A percentile compares a stretch with the other conserved stretches of the same genome.
Evolutionary conservation across 2,113 vertebrate species (phyloP).

Genomic region (Asarcornis scutulata): DNA sequence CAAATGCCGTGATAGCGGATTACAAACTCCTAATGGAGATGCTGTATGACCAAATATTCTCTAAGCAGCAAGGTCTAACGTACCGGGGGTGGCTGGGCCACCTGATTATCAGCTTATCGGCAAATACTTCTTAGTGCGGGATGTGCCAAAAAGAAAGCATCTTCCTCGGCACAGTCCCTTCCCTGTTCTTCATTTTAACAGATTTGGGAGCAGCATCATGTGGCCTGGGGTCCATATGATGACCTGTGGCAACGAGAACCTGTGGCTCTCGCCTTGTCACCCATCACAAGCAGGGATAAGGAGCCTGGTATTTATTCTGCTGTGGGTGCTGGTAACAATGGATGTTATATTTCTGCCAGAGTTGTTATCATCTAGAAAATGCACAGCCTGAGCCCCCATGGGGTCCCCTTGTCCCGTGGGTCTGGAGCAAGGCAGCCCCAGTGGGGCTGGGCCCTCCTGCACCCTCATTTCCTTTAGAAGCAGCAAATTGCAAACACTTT

Average conservation of each 20-base stretch:
- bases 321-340: background rate
- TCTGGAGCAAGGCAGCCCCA: background rate
- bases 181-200: background rate
- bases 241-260: background rate
- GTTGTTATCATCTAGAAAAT: background rate
- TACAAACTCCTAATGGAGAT: slow-evolving; percentile 80
- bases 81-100: slow-evolving; percentile 50
- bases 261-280: background rate
- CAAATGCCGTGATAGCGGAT: slow-evolving; percentile 79
- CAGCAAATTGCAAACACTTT: background rate
- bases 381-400: background rate
- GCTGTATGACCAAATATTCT: slow-evolving; percentile 66
- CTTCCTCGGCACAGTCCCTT: background rate
- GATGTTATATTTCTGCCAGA: background rate
- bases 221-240: background rate
- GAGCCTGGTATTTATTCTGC: background rate
- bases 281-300: background rate
- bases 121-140: slow-evolving; percentile 63
- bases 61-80: slow-evolving; percentile 64
- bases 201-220: background rate
- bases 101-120: slow-evolving; percentile 78
- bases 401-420: background rate
- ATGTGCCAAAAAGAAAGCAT: slow-evolving; percentile 31
- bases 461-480: background rate
- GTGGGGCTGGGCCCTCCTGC: background rate